Percentiles rank a stretch among this genome's conserved stretches.
These are phyloP conservation scores for Napeogenes sylphis DNA, from an alignment of 2,888 invertebrate genomes.

Conservation along the genomic window DNA sequence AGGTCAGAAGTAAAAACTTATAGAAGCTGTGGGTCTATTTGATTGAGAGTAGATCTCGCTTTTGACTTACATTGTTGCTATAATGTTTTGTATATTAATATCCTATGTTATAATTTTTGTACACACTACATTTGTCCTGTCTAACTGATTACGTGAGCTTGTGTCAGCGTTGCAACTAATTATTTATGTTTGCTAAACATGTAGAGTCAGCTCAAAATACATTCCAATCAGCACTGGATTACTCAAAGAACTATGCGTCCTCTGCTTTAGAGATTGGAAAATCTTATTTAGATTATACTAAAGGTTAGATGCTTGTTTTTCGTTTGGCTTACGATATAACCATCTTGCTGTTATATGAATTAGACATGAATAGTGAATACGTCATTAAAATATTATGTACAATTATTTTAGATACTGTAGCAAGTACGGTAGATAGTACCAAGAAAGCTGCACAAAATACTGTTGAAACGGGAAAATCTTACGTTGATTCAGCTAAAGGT, in stretches of 20 bases:
- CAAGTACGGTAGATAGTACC: slow-evolving; percentile 62
- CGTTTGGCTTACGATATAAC: slow-evolving; percentile 13
- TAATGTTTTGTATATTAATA: no score
- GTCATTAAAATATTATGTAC: no score
- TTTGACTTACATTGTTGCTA: no score
- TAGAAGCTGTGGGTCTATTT: no score
- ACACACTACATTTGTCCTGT: neutral
- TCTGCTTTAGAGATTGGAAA: slow-evolving; percentile 56
- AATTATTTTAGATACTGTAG: slow-evolving; percentile 52
- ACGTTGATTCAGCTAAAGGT: slow-evolving; percentile 44
- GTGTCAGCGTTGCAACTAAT: slow-evolving; percentile 10
- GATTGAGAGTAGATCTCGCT: no score
- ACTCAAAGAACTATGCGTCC: slow-evolving; percentile 47
- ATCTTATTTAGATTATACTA: slow-evolving; percentile 53
- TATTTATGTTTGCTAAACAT: slow-evolving; percentile 40
- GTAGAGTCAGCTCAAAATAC: slow-evolving; percentile 58
- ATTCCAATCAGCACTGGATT: slow-evolving; percentile 49
- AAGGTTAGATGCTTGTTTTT: slow-evolving; percentile 36
- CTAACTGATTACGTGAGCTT: slow-evolving; percentile 34
- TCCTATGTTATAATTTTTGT: no score
- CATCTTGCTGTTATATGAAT: neutral
- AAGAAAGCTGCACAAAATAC: slow-evolving; percentile 62
- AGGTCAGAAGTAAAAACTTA: no score
- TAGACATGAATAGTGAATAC: no score
- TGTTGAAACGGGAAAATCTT: slow-evolving; percentile 46